Evolutionary conservation across 2,113 vertebrate genomes (phyloP).

Genomic region (Cyanoramphus novaezelandiae): DNA sequence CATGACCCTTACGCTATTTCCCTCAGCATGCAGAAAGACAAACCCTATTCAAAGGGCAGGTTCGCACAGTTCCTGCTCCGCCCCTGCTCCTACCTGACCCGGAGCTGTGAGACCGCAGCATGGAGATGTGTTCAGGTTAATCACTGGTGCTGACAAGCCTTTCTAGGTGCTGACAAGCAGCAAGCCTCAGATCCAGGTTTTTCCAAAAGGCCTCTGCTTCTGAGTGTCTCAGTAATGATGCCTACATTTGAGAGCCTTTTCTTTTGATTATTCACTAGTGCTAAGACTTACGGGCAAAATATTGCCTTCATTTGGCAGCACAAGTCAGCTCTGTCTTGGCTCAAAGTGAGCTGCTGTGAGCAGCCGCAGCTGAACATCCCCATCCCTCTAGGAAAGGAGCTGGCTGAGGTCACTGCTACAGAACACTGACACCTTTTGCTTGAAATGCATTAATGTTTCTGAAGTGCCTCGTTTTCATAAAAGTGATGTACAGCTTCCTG

Average conservation of each 20-base stretch:
- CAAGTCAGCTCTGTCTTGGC: neutral
- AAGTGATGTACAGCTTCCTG: neutral
- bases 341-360: neutral
- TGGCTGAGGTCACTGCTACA: neutral
- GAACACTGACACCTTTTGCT: neutral
- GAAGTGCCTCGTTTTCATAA: neutral
- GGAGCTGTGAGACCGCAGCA: neutral
- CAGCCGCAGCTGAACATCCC: neutral
- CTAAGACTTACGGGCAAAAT: neutral
- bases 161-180: neutral
- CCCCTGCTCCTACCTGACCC: neutral
- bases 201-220: neutral
- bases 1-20: neutral
- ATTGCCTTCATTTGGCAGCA: neutral
- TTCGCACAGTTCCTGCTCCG: neutral
- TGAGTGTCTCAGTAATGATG: neutral
- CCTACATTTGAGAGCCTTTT: neutral
- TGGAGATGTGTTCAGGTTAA: rapidly evolving
- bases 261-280: neutral
- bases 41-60: rapidly evolving
- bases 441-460: neutral
- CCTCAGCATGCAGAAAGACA: neutral
- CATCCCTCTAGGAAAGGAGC: neutral
- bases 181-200: neutral
- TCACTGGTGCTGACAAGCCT: neutral